phyloP scores from a whole-genome alignment of 2,113 vertebrate species.

The Zeus faber region DNA sequence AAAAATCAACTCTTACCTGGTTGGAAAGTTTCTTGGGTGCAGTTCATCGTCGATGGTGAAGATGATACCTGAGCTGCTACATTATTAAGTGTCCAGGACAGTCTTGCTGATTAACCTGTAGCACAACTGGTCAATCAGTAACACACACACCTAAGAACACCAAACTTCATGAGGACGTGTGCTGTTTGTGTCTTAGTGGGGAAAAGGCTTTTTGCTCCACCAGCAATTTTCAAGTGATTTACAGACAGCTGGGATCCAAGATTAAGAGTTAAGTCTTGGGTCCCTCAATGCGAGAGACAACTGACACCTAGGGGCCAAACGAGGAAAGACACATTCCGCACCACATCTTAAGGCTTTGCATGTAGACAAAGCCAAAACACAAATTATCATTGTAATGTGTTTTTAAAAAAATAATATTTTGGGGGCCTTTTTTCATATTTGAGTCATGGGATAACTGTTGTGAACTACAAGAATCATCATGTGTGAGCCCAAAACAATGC shows the following conservation, averaged over 20 bases:
- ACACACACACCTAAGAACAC: conserved; percentile 19
- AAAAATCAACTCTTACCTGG: conserved; percentile 43
- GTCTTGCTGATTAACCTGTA: conserved; percentile 55
- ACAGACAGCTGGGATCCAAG: conserved; percentile 14
- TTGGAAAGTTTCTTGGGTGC: conserved; percentile 15
- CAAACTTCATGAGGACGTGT: conserved; percentile 27
- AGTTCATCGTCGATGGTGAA: too few relatives aligned
- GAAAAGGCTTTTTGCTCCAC: background rate
- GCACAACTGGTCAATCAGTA: conserved; percentile 52
- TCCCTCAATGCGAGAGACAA: conserved; percentile 22
- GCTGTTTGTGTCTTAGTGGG: background rate
- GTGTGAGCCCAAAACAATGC: background rate
- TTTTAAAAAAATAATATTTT: background rate
- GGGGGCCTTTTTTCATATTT: background rate
- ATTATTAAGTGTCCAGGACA: conserved; percentile 30
- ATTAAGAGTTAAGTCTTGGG: background rate
- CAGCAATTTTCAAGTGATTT: background rate
- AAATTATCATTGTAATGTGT: background rate
- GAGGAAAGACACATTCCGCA: background rate
- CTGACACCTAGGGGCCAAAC: conserved; percentile 68
- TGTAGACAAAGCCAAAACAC: background rate
- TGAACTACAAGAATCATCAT: background rate
- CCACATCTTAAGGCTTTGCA: background rate
- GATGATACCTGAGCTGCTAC: conserved; percentile 26
- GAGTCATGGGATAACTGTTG: background rate